Evolutionary conservation across 2,797 vertebrate genomes (phyloP), one percentile per base, ranked within the genome.

Genomic region (Denticeps clupeoides): DNA sequence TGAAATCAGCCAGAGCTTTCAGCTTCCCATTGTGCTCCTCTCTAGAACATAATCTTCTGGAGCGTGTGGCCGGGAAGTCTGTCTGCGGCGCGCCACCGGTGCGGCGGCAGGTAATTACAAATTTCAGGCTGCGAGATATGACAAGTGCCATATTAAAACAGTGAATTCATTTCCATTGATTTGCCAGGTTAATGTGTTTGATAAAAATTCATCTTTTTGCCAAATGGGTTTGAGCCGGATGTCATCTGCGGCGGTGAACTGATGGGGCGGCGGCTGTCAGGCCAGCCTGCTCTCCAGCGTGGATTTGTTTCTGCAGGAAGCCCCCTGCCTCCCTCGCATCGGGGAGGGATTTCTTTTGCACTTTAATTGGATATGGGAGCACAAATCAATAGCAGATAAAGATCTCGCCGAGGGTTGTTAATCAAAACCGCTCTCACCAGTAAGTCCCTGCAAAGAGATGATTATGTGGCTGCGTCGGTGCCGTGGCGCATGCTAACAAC

Each of bases 301-400:
- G 58, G 64, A 69, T 70, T 58, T 62, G 58, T 66, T 60, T 64
- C 59, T 44, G 55, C 33, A 44, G 33, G 54, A 49, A 55, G 29
- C 18, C 63, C 60, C 37, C 21, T 24, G 3, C 41, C 29, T n/a
- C 9, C 16, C 37, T 47, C 41, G 19, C 10, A 35, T 21, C 35
- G 11, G 35, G 38, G 35, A 5, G 35, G 38, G 35, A 38, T 27
- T 49, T 27, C 19, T 8, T 16, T 21, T 33, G 44, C 10, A 28
- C 41, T 45, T 35, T 53, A 72, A 80, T 73, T 71, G 71, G 71
- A 72, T 44, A 49, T 70, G 64, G 71, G 61, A 79, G 77, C 70
- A 70, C 31, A 31, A 78, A 77, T 78, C 73, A 76, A 43, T 58
- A 58, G 41, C 65, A 70, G 64, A 75, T 78, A 72, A 73, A 68